Evolutionary conservation across 2,797 vertebrate species (phyloP).

Genomic region (Aulostomus chinensis): DNA sequence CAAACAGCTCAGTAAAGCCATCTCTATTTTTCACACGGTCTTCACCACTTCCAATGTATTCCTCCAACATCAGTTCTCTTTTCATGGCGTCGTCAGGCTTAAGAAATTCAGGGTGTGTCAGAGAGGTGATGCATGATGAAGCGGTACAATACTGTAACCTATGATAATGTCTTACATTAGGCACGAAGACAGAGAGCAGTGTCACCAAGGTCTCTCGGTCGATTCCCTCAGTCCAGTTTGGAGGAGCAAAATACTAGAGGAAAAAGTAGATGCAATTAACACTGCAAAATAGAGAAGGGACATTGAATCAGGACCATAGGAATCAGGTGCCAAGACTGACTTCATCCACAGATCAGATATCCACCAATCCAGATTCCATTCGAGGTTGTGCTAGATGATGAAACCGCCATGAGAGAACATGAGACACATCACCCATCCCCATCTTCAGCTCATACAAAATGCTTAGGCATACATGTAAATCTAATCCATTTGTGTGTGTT

Average conservation of each 20-base stretch:
- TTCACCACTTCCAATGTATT: slow-evolving; percentile 74
- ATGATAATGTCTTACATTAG: slow-evolving; percentile 60
- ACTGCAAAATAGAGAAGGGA: no score
- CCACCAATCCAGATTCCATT: no score
- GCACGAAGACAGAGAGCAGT: neutral
- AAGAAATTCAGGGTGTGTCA: slow-evolving; percentile 13
- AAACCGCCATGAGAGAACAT: no score
- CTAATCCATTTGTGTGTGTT: no score
- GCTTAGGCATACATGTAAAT: no score
- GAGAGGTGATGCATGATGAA: neutral
- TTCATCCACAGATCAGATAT: no score
- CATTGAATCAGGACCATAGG: no score
- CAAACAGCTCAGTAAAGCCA: slow-evolving; percentile 69
- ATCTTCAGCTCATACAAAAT: no score
- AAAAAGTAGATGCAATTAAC: slow-evolving; percentile 3
- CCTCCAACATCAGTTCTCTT: slow-evolving; percentile 54
- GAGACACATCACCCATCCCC: no score
- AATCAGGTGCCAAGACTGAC: no score
- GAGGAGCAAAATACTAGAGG: slow-evolving; percentile 43
- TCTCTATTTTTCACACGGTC: slow-evolving; percentile 75
- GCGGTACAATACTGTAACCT: neutral
- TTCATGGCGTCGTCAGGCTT: slow-evolving; percentile 45
- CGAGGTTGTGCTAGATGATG: no score
- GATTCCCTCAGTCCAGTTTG: slow-evolving; percentile 76
- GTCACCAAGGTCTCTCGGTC: slow-evolving; percentile 38